Percentiles rank a stretch among this genome's conserved stretches.
These are phyloP conservation scores for Lepidurus apus DNA, from an alignment of 1,140 invertebrate genomes.

Conservation along the genomic window DNA sequence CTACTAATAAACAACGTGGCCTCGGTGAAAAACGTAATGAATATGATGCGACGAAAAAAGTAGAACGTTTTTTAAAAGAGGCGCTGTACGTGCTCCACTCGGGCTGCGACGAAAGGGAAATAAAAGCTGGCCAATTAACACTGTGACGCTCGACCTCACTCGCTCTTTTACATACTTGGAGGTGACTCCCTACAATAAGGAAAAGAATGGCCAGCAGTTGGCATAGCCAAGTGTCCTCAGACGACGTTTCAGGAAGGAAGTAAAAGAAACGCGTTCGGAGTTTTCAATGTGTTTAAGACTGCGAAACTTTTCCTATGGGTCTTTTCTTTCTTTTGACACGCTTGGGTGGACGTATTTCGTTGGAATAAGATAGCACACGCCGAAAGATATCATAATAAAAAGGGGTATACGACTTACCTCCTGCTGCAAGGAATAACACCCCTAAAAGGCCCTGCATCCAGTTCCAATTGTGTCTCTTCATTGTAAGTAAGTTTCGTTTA, in stretches of 20 bases:
- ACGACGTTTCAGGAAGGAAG: conserved; percentile 7
- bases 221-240: not conserved
- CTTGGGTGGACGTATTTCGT: not conserved
- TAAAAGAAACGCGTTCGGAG: not conserved
- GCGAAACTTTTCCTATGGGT: not conserved
- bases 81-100: not conserved
- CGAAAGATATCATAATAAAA: not conserved
- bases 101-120: not conserved
- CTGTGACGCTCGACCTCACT: not conserved
- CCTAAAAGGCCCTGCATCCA: not conserved
- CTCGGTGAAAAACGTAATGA: not conserved
- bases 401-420: not conserved
- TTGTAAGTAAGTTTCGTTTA: not conserved
- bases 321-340: not conserved
- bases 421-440: not conserved
- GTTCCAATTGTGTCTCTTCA: not conserved
- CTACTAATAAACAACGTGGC: conserved; percentile 4
- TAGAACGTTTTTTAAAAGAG: not conserved
- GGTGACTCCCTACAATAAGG: not conserved
- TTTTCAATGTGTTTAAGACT: conserved; percentile 2
- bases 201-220: not conserved
- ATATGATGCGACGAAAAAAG: not conserved
- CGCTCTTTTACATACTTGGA: not conserved
- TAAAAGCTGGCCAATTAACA: not conserved
- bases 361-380: not conserved